Conservation (phyloP, 2,888 invertebrate species). For the Phyllotreta cruciferae region DNA sequence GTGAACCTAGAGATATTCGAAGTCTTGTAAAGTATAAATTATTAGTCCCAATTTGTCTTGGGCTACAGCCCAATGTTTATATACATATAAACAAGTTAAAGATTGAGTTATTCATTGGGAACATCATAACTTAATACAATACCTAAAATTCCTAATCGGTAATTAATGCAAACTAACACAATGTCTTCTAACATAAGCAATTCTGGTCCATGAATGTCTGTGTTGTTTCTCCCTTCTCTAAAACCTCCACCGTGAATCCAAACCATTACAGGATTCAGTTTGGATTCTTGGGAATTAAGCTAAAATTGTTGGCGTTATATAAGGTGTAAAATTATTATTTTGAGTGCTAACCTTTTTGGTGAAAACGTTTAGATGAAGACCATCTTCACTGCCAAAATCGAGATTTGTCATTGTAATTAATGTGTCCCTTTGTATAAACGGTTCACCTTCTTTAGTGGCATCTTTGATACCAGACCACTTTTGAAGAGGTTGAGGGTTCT, state of each 20-base stretch:
- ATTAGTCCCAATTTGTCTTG: too few relatives aligned
- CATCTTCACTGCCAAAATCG: constrained; percentile 53
- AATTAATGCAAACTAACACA: constrained; percentile 73
- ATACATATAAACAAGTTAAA: too few relatives aligned
- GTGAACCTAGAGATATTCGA: constrained; percentile 52
- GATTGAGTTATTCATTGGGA: too few relatives aligned
- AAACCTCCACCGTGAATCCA: constrained; percentile 59
- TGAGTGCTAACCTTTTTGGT: constrained; percentile 50
- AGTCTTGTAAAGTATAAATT: constrained; percentile 45
- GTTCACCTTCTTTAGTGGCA: constrained; percentile 1
- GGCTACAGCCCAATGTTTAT: too few relatives aligned
- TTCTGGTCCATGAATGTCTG: constrained; percentile 47
- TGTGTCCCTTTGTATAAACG: neutral
- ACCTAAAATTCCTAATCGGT: constrained; percentile 69
- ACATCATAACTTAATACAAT: too few relatives aligned
- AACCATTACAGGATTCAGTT: constrained; percentile 54
- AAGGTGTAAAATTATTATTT: constrained; percentile 2
- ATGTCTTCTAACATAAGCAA: constrained; percentile 68
- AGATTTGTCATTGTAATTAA: constrained; percentile 2
- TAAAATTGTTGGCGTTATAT: constrained; percentile 1
- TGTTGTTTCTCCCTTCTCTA: constrained; percentile 50
- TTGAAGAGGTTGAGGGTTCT: constrained; percentile 2
- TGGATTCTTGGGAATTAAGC: neutral
- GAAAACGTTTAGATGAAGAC: constrained; percentile 62
- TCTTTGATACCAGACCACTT: constrained; percentile 5